phyloP scores from a whole-genome alignment of 2,888 invertebrate genomes.

The Salticus scenicus region DNA sequence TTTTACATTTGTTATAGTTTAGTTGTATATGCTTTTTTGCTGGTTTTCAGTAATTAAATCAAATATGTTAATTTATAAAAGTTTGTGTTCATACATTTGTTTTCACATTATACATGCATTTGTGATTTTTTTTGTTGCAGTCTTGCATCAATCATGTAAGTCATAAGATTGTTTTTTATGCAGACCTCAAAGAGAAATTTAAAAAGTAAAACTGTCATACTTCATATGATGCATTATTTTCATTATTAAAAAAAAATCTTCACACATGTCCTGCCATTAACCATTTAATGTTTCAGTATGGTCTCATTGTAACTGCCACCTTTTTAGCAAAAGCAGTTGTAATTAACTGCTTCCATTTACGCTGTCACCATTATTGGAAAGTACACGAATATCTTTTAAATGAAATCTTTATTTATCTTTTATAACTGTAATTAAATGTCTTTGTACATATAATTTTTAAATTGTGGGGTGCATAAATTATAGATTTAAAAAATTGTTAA shows the following conservation, averaged over 20 bases:
- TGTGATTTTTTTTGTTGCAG: slow-evolving; percentile 3
- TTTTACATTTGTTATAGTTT: slow-evolving; percentile 21
- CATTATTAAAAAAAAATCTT: slow-evolving; percentile 55
- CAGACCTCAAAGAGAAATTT: slow-evolving; percentile 51
- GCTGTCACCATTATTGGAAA: slow-evolving; percentile 34
- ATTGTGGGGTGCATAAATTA: neutral
- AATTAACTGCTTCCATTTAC: slow-evolving; percentile 28
- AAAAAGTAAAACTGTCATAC: slow-evolving; percentile 34
- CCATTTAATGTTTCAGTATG: slow-evolving; percentile 42
- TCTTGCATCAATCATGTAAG: neutral
- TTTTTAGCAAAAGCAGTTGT: slow-evolving; percentile 35
- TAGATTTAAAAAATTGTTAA: neutral
- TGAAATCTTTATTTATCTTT: slow-evolving; percentile 32
- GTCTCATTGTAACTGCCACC: slow-evolving; percentile 61
- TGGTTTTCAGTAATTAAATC: neutral
- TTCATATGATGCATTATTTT: slow-evolving; percentile 47
- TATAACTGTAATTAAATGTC: slow-evolving; percentile 17
- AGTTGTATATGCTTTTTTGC: slow-evolving; percentile 21
- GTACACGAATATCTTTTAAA: slow-evolving; percentile 8
- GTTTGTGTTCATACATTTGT: slow-evolving; percentile 4
- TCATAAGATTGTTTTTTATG: slow-evolving; percentile 12
- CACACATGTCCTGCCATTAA: slow-evolving; percentile 62
- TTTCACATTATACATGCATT: neutral
- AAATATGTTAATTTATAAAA: slow-evolving; percentile 14
- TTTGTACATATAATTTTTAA: slow-evolving; percentile 57